Conservation (phyloP, 1,140 invertebrate species). For the Adoxophyes honmai region DNA sequence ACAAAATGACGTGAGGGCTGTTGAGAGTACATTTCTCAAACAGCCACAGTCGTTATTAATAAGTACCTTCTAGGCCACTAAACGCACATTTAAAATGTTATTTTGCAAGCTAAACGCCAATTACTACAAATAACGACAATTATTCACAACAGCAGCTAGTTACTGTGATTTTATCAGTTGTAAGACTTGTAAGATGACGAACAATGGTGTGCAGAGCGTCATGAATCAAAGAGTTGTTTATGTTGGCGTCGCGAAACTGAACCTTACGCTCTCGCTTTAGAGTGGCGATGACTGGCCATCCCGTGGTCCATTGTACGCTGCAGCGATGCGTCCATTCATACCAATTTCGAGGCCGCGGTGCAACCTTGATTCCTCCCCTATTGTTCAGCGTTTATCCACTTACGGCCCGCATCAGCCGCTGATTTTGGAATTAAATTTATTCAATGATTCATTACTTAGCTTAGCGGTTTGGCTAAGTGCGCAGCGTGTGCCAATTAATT, state of each 20-base stretch:
- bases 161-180: slow-evolving; percentile 14
- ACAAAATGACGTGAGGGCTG: too few species aligned
- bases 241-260: not conserved
- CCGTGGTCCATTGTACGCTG: slow-evolving; percentile 23
- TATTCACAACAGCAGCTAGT: not conserved
- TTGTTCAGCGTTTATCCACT: slow-evolving; percentile 20
- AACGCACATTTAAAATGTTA: not conserved
- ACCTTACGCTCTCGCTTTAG: not conserved
- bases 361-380: slow-evolving; percentile 33
- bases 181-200: slow-evolving; percentile 7
- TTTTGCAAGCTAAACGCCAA: slow-evolving; percentile 1
- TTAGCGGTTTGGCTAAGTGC: not conserved
- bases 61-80: not conserved
- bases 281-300: not conserved
- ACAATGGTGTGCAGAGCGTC: not conserved
- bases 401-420: slow-evolving; percentile 15
- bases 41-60: too few species aligned
- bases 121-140: slow-evolving; percentile 12
- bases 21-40: too few species aligned
- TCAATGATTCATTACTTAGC: slow-evolving; percentile 1
- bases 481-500: not conserved
- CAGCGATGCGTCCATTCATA: slow-evolving; percentile 34
- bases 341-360: slow-evolving; percentile 36
- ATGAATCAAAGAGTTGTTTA: slow-evolving; percentile 3
- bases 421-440: not conserved